Evolutionary conservation across 2,797 vertebrate genomes (phyloP), one percentile per base, ranked within the genome.

Genomic region (Menidia menidia): DNA sequence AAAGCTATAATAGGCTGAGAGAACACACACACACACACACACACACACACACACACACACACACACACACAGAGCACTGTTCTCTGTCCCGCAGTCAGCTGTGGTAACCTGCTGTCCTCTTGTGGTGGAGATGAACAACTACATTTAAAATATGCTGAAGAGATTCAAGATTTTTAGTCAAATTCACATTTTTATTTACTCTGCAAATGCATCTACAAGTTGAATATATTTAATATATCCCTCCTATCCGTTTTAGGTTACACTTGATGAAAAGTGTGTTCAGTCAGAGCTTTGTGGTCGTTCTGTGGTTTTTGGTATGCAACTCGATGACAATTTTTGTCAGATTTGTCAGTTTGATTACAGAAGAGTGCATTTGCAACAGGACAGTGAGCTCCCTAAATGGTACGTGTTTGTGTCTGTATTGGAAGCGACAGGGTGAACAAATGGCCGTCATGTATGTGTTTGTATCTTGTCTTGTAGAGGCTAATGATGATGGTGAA

Each of bases 391-490:
- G 73, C 18, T 8, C 12, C 18, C 77, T 89, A 68, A 91, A 84
- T 64, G 60, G 55, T 71, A 63, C 66, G 59, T 75, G 81, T 78
- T 68, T 58, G 73, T 62, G 80, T 76, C 73, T 81, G 67, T 72
- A 89, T 90, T 78, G 84, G 71, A 83, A 80, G 84, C 90, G 90
- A 86, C 90, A 90, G 87, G 77, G 73, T 89, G 89, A 90, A 91
- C 90, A 88, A 89, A 91, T 82, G 82, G 84, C 88, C 92, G 90
- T 88, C 91, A 92, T 90, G 88, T 92, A 84, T 77, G 78, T 78
- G 84, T 89, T 91, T 90, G 88, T 80, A 80, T 87, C 84, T 84
- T 85, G 89, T 90, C 88, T 88, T 83, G 82, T 90, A 73, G 66
- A 69, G 80, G 76, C 90, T 92, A 89, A 92, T 87, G 88, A 92